Percentiles rank a stretch among this genome's conserved stretches.
These are phyloP conservation scores for Petrocephalus zakoni DNA, from an alignment of 2,113 vertebrate species.

Conservation along the genomic window DNA sequence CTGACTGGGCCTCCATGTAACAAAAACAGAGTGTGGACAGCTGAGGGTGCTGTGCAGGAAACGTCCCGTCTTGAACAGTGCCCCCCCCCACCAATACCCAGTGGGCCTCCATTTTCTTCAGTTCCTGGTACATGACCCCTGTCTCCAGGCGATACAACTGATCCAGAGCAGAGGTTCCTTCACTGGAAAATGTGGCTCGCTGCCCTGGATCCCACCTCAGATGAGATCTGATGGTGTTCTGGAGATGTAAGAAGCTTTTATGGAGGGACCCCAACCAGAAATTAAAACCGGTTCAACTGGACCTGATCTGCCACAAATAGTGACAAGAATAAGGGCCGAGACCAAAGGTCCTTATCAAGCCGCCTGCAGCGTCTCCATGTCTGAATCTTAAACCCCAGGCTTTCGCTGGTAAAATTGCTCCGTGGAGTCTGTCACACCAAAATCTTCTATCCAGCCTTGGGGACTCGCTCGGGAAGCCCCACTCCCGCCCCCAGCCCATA, in stretches of 20 bases:
- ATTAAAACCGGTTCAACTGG: neutral
- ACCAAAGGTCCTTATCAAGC: neutral
- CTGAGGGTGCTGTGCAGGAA: neutral
- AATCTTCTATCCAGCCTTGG: neutral
- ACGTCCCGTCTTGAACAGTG: neutral
- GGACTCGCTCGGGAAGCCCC: neutral
- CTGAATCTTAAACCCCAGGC: neutral
- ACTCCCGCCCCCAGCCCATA: neutral
- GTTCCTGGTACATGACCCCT: neutral
- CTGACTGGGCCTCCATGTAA: neutral
- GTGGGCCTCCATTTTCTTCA: neutral
- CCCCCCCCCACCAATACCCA: neutral
- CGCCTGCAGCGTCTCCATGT: neutral
- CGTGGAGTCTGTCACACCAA: neutral
- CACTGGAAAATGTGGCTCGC: neutral
- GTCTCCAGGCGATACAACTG: neutral
- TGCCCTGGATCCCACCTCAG: neutral
- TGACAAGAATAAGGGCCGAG: neutral
- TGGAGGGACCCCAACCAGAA: neutral
- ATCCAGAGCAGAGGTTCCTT: neutral
- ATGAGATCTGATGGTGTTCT: neutral
- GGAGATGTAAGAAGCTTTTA: neutral
- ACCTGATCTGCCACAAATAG: neutral
- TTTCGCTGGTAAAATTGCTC: neutral
- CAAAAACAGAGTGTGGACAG: neutral